Percentiles rank a stretch among this genome's conserved stretches.
phyloP scores from a whole-genome alignment of 2,888 invertebrate species.

The Chironomus tentans region DNA sequence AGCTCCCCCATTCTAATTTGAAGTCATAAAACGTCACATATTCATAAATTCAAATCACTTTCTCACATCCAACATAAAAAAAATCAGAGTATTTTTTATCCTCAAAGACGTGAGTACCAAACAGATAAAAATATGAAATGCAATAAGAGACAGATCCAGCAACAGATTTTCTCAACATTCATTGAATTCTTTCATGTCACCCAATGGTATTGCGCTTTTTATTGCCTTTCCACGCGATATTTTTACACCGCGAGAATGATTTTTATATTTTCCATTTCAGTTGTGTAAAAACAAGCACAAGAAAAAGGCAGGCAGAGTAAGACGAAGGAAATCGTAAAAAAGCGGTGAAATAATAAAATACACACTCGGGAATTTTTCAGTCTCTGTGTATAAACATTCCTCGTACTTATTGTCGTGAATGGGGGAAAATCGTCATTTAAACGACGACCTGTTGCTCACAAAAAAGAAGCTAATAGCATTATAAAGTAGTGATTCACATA shows the following conservation, averaged over 20 bases:
- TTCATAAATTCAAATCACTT: too few species aligned
- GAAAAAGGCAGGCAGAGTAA: constrained; percentile 1
- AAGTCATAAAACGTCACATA: too few species aligned
- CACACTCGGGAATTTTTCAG: constrained; percentile 22
- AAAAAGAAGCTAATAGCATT: not conserved
- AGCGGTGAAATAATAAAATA: constrained; percentile 26
- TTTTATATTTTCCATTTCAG: not conserved
- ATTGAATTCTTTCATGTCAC: constrained; percentile 1
- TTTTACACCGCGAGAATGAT: constrained; percentile 3
- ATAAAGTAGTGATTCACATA: not conserved
- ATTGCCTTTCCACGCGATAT: constrained; percentile 17
- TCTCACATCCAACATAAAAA: too few species aligned
- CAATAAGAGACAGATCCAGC: too few species aligned
- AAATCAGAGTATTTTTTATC: too few species aligned
- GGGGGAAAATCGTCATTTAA: constrained; percentile 11
- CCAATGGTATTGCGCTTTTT: constrained; percentile 6
- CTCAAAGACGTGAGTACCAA: not conserved
- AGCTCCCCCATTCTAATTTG: too few species aligned
- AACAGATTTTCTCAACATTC: not conserved
- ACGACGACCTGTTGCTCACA: constrained; percentile 19
- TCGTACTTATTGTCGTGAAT: not conserved
- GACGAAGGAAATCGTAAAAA: constrained; percentile 23
- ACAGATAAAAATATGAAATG: too few species aligned
- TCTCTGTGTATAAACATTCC: not conserved
- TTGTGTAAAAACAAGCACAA: not conserved